Base-by-base conservation (phyloP, 2,888 invertebrate species). In the Congeria kusceri region DNA sequence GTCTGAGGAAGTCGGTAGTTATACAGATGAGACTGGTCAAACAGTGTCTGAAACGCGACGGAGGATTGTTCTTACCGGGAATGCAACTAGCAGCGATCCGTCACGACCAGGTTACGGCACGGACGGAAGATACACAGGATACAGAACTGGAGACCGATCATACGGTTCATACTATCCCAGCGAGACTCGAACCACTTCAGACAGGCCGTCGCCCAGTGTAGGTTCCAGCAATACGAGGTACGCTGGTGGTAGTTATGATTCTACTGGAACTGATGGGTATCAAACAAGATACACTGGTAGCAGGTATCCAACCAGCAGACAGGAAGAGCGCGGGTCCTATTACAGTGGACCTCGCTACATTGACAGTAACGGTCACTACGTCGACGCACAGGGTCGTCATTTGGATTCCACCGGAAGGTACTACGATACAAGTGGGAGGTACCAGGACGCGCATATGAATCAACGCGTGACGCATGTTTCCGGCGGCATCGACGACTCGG, bases 401-500 rank as follows among this genome's bases (percentile, higher is more conserved):
- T 65, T 80, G 27, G 79, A 80, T 61, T 71, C 79, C n/a, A 75
- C 75, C 3, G 79, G 79, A 5, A 66, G 71, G 11, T 80, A 75
- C 47, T 80, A 76, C 47, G 80, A 80, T 58, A 29, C 58, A 20
- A 80, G 72, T 62, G 75, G 80, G 0, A 53, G 80, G 2, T 68
- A 72, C 46, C 46, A 57, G 5, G 72, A 80, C 28, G 75, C 75
- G 0, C 56, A 39, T 1, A 63, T 65, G 25, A 76, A 71, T n/a
- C 62, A 71, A 27, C 67, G 63, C 25, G 61, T 66, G 9, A 59
- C 53, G 3, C 72, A 72, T 20, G 49, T 53, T 23, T 46, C 56
- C 23, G 32, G 61, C n/a, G 56, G 57, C 20, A 46, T 32, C 29
- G 15, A 28, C 11, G 56, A 66, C 11, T 39, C 69, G n/a, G 39